Evolutionary conservation across 1,140 invertebrate species (phyloP).

Genomic region (Sarcophaga bullata): DNA sequence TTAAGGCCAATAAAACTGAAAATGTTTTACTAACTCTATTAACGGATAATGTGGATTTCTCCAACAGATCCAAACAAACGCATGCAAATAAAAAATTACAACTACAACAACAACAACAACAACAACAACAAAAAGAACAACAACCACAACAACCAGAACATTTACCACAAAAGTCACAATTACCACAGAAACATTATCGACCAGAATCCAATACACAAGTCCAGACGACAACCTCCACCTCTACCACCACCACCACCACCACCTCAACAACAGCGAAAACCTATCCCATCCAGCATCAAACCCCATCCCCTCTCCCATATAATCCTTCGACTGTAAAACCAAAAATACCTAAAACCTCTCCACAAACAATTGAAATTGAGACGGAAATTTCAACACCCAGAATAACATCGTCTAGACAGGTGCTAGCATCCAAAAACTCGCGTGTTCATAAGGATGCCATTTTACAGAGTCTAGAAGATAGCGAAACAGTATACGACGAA

Average conservation of each 20-base stretch:
- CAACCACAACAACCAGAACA: constrained; percentile 41
- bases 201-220: constrained; percentile 14
- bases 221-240: constrained; percentile 7
- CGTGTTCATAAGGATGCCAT: constrained; percentile 22
- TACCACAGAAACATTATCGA: constrained; percentile 17
- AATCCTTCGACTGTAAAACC: constrained; percentile 43
- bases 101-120: constrained; percentile 48
- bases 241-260: background rate
- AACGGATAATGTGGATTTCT: constrained; percentile 52
- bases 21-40: constrained; percentile 56
- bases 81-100: constrained; percentile 59
- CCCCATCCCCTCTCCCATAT: background rate
- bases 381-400: constrained; percentile 28
- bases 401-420: constrained; percentile 13
- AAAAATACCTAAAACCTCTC: constrained; percentile 25
- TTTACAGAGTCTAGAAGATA: constrained; percentile 45
- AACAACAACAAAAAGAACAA: constrained; percentile 45
- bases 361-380: constrained; percentile 23
- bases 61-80: constrained; percentile 62
- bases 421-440: background rate
- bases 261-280: constrained; percentile 29
- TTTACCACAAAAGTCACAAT: constrained; percentile 26
- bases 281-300: background rate
- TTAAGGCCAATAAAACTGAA: constrained; percentile 40
- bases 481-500: constrained; percentile 55